Conservation (phyloP, 2,113 vertebrate genomes). For the Pitta sordida region DNA sequence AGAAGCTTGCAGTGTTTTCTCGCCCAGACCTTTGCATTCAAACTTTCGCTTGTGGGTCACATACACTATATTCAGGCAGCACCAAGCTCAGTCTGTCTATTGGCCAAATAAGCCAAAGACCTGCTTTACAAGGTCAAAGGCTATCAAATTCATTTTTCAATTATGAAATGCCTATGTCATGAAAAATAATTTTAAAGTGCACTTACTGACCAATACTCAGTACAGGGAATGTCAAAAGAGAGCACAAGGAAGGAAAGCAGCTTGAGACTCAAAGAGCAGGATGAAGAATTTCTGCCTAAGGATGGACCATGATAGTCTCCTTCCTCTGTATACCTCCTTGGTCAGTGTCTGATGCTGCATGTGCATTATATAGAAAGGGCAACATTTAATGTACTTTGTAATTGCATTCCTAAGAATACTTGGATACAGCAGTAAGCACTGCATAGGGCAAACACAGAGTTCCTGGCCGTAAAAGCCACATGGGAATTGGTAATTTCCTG, state of each 20-base stretch:
- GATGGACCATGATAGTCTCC: not conserved
- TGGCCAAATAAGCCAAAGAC: not conserved
- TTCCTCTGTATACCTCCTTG: not conserved
- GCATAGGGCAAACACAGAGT: not conserved
- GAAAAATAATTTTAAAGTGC: not conserved
- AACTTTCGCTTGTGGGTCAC: not conserved
- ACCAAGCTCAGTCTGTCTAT: not conserved
- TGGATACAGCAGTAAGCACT: not conserved
- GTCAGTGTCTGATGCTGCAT: not conserved
- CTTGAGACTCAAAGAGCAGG: not conserved
- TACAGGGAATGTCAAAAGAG: not conserved
- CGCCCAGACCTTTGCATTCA: not conserved
- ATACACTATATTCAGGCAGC: not conserved
- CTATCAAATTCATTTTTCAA: not conserved
- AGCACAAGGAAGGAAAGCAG: not conserved
- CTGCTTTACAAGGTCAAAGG: not conserved
- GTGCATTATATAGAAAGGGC: not conserved
- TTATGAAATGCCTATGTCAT: not conserved
- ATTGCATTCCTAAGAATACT: not conserved
- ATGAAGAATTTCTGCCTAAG: not conserved
- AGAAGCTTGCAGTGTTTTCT: fast-evolving
- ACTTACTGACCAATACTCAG: not conserved
- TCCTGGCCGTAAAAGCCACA: not conserved
- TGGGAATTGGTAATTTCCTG: not conserved
- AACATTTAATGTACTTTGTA: not conserved